phyloP scores from a whole-genome alignment of 2,888 invertebrate genomes.

The Bruchidius siliquastri region DNA sequence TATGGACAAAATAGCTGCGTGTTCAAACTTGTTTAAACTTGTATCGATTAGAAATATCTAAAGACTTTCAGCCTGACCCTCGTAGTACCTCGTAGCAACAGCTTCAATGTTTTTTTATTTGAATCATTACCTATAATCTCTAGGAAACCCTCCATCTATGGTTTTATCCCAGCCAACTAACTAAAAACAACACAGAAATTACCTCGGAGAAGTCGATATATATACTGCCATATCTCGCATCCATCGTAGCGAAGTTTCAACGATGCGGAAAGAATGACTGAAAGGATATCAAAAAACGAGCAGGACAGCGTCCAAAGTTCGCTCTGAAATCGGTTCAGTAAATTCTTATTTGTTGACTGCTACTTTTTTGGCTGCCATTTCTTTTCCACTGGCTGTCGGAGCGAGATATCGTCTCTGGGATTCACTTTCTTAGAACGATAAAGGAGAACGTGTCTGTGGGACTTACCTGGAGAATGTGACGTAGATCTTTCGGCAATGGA shows the following conservation, averaged over 20 bases:
- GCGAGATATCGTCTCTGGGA: neutral
- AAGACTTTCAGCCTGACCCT: too few species aligned
- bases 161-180: neutral
- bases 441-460: too few species aligned
- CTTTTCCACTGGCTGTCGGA: neutral
- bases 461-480: too few species aligned
- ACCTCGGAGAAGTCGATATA: neutral
- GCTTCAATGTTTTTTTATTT: neutral
- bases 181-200: neutral
- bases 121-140: neutral
- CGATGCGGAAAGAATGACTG: constrained; percentile 20
- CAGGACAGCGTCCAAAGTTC: constrained; percentile 18
- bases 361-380: neutral
- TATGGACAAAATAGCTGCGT: too few species aligned
- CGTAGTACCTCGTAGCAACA: too few species aligned
- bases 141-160: neutral
- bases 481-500: too few species aligned
- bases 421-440: neutral
- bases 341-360: constrained; percentile 10
- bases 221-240: neutral
- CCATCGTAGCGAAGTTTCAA: constrained; percentile 3
- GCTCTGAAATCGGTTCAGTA: constrained; percentile 22
- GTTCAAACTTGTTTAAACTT: too few species aligned
- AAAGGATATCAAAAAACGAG: constrained; percentile 23
- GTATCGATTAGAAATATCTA: too few species aligned